Evolutionary conservation across 2,797 vertebrate genomes (phyloP).

Genomic region (Coendou prehensilis): DNA sequence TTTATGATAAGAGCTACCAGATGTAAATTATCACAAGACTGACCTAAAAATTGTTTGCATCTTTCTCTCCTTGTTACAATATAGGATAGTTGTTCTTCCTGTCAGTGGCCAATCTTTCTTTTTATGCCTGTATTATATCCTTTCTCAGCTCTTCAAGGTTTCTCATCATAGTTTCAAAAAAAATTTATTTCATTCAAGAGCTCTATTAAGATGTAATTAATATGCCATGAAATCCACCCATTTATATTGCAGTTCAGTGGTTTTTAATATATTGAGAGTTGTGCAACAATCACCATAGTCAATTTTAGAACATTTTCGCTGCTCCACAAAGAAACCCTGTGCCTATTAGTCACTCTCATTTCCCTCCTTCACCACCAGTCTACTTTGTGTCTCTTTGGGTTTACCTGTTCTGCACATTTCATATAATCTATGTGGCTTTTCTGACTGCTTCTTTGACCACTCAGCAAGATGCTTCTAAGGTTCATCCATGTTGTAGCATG

Average conservation of each 20-base stretch:
- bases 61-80: neutral
- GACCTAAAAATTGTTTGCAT: neutral
- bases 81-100: neutral
- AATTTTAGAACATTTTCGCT: neutral
- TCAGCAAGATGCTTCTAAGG: neutral
- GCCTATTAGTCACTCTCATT: neutral
- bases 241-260: neutral
- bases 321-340: neutral
- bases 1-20: neutral
- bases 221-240: neutral
- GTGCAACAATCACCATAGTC: neutral
- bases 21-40: neutral
- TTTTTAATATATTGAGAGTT: neutral
- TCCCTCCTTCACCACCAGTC: too few species aligned
- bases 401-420: neutral
- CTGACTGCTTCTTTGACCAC: slow-evolving; percentile 11
- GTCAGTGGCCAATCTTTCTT: neutral
- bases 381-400: neutral
- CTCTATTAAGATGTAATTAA: slow-evolving; percentile 20
- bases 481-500: neutral
- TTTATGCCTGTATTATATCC: neutral
- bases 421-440: neutral
- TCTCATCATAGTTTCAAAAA: neutral
- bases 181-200: neutral
- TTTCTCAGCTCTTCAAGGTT: neutral